Base-by-base conservation (phyloP, 2,797 vertebrate genomes). In the Okamejei kenojei region DNA sequence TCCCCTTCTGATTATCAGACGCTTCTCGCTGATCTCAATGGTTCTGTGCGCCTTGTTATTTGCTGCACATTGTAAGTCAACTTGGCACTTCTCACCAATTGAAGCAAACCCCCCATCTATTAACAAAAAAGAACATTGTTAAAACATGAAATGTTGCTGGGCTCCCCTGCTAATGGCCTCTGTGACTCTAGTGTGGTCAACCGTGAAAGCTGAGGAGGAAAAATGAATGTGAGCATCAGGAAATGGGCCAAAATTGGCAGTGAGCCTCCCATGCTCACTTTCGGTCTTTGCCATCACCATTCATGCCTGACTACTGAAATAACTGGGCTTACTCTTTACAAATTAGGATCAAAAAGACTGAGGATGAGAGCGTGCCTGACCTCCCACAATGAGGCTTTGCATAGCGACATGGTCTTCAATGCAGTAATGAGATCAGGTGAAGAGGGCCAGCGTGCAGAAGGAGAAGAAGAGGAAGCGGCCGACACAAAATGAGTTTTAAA, bases 41-140 rank as follows among this genome's bases (percentile, higher is more conserved):
- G 90, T 92, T 74, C 71, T 26, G 71, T 92, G 90, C 26, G 74
- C 68, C 71, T n/a, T 92, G 65, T 92, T 92, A 74, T 92, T 92
- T 71, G 74, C 76, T 38, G 54, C 90, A 92, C 2, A 92, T 7
- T 92, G 32, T 45, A 92, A 76, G 35, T 92, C 90, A 73, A 88
- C 84, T 10, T 35, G 61, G 61, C 84, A 88, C 0, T 21, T 29
- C 15, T 0, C 10, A 15, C 2, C 0, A 29, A 1, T 1, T 21
- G 15, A 29, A 63, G 10, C 5, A 26, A 86, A 1, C 82, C 19
- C 11, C 5, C 11, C 10, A 11, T 68, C 23, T 26, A 74, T 7
- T 54, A 54, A 54, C 45, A 61, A 21, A 10, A 68, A 88, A 32
- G 3, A n/a, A 68, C 0, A 68, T 35, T 21, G 65, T 15, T 78